Conservation (phyloP, 2,113 vertebrate genomes). For the Gambusia affinis region DNA sequence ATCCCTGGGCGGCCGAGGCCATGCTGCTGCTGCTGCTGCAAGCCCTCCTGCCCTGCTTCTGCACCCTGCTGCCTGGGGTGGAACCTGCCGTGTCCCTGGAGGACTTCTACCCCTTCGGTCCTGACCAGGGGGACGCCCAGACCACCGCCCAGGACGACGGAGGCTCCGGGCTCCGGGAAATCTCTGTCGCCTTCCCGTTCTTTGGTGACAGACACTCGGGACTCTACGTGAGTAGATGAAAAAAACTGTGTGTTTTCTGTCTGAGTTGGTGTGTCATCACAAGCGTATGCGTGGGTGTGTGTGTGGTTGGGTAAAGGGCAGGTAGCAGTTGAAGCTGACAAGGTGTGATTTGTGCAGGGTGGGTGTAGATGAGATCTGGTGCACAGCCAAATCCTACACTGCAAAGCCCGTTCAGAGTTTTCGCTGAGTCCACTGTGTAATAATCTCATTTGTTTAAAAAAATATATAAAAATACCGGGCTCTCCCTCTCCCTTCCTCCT, state of each 20-base stretch:
- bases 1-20: conserved; percentile 73
- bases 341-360: conserved; percentile 56
- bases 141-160: conserved; percentile 93
- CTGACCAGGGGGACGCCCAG: conserved; percentile 79
- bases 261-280: conserved; percentile 23
- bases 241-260: conserved; percentile 19
- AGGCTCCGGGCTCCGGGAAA: conserved; percentile 90
- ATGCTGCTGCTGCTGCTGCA: conserved; percentile 77
- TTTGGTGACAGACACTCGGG: conserved; percentile 91
- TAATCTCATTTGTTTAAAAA: conserved; percentile 37
- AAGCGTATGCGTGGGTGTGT: conserved; percentile 10
- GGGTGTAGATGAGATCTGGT: conserved; percentile 58
- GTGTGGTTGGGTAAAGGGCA: conserved; percentile 48
- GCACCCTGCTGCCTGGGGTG: conserved; percentile 67
- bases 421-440: conserved; percentile 38
- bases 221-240: conserved; percentile 91
- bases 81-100: conserved; percentile 83
- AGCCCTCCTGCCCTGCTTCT: conserved; percentile 73
- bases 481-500: conserved; percentile 41
- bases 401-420: conserved; percentile 52
- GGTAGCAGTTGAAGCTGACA: conserved; percentile 57
- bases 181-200: conserved; percentile 92
- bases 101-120: conserved; percentile 93
- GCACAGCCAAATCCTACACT: conserved; percentile 52
- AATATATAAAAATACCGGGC: not conserved